Percentiles rank a stretch among this genome's conserved stretches.
phyloP scores from a whole-genome alignment of 2,113 vertebrate genomes.

The Nesogale talazaci region DNA sequence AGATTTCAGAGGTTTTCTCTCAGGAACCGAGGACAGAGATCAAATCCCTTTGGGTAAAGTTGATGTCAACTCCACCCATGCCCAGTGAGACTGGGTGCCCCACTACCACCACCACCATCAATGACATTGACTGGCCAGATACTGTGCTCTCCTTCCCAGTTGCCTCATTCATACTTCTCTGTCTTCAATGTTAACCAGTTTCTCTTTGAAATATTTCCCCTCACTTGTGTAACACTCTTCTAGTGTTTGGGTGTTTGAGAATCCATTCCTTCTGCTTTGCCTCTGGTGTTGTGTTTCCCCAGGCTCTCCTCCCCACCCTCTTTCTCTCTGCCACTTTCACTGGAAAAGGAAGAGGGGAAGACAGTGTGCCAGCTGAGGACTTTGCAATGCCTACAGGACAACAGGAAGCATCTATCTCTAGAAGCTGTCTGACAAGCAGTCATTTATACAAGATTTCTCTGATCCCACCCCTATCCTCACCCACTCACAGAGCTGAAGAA shows the following conservation, averaged over 20 bases:
- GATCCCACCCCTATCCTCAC: background rate
- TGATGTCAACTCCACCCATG: background rate
- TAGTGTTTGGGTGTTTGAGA: background rate
- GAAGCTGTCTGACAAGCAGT: background rate
- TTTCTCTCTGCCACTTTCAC: background rate
- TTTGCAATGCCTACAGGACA: accelerated
- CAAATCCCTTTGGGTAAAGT: background rate
- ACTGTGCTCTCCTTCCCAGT: background rate
- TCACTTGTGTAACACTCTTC: background rate
- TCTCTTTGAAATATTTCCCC: background rate
- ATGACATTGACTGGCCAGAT: background rate
- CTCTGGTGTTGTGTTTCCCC: background rate
- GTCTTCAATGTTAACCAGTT: background rate
- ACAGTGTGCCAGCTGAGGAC: background rate
- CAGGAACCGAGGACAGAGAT: background rate
- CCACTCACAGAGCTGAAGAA: background rate
- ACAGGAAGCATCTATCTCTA: background rate
- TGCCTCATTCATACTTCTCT: background rate
- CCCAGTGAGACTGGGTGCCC: background rate
- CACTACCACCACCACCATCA: background rate
- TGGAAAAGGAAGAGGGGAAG: background rate
- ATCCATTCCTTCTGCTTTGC: background rate
- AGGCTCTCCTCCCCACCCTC: background rate
- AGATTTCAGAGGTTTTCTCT: background rate
- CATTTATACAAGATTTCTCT: background rate